These are phyloP conservation scores for Syrphus vitripennis DNA, from an alignment of 2,888 invertebrate genomes.

Conservation along the genomic window DNA sequence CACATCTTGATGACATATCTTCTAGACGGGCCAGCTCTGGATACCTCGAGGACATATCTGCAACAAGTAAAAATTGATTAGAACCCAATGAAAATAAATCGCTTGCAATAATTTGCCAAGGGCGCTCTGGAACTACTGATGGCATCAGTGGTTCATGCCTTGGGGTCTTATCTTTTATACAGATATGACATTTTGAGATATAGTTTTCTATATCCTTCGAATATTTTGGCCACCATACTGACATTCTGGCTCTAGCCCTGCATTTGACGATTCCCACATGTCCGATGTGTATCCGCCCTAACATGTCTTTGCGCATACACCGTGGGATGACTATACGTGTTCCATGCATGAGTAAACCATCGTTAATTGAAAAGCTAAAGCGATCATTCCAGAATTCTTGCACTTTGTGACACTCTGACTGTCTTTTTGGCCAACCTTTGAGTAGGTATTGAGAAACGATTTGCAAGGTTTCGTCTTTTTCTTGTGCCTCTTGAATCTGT, in stretches of 20 bases:
- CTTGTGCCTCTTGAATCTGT: slow-evolving; percentile 3
- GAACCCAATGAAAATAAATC: slow-evolving; percentile 18
- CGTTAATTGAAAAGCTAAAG: slow-evolving; percentile 8
- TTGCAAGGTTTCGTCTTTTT: slow-evolving; percentile 11
- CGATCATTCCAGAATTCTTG: slow-evolving; percentile 27
- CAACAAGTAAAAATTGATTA: slow-evolving; percentile 1
- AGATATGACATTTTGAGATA: slow-evolving; percentile 9
- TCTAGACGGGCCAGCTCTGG: neutral
- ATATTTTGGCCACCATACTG: slow-evolving; percentile 23
- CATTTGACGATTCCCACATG: slow-evolving; percentile 15
- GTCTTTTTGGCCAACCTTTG: slow-evolving; percentile 18
- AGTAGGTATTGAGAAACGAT: slow-evolving; percentile 14
- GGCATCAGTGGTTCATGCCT: slow-evolving; percentile 8
- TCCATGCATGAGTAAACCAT: slow-evolving; percentile 16
- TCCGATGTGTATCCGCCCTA: slow-evolving; percentile 6
- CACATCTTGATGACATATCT: neutral
- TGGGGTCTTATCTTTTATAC: slow-evolving; percentile 4
- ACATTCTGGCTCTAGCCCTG: slow-evolving; percentile 13
- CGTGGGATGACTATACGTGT: slow-evolving; percentile 15
- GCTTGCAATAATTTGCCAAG: slow-evolving; percentile 10
- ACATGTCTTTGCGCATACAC: neutral
- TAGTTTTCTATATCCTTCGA: slow-evolving; percentile 9
- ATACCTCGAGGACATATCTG: neutral
- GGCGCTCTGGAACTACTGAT: slow-evolving; percentile 22
- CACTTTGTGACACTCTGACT: slow-evolving; percentile 11